These are phyloP conservation scores for Microcebus griseorufus DNA, from an alignment of 2,113 vertebrate genomes.

Conservation along the genomic window DNA sequence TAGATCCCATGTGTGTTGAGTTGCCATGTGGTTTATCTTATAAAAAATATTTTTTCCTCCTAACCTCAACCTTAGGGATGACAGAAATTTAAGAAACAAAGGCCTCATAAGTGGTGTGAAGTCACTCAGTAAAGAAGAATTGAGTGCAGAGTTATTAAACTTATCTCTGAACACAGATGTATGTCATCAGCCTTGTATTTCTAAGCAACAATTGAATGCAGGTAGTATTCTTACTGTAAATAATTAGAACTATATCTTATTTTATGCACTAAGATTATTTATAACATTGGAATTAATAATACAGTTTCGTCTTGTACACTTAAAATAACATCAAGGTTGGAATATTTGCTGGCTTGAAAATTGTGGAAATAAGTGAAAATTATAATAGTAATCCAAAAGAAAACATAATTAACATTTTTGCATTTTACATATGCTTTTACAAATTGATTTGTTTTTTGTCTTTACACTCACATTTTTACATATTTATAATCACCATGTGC, in stretches of 20 bases:
- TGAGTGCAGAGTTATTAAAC: conserved; percentile 85
- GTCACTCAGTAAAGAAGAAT: conserved; percentile 91
- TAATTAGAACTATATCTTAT: conserved; percentile 34
- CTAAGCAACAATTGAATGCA: conserved; percentile 68
- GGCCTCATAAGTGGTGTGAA: conserved; percentile 93
- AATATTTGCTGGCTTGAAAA: not conserved
- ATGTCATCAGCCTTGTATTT: conserved; percentile 47
- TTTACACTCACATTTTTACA: not conserved
- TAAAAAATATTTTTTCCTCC: conserved; percentile 55
- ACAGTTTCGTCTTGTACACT: conserved; percentile 35
- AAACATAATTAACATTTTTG: not conserved
- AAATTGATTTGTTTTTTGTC: conserved; percentile 44
- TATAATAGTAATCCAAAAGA: conserved; percentile 38
- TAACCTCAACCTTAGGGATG: conserved; percentile 86
- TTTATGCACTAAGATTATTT: conserved; percentile 26
- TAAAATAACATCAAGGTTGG: conserved; percentile 27
- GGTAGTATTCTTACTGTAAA: conserved; percentile 63
- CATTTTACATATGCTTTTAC: not conserved
- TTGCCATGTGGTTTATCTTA: conserved; percentile 46
- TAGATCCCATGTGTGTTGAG: conserved; percentile 42
- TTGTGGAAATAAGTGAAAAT: conserved; percentile 38
- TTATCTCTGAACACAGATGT: conserved; percentile 65
- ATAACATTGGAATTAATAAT: conserved; percentile 11
- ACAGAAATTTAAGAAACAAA: conserved; percentile 97
- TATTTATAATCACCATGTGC: conserved; percentile 2